Evolutionary conservation across 2,797 vertebrate genomes (phyloP), one percentile per base, ranked within the genome.

Genomic region (Hozukius guyotensis): DNA sequence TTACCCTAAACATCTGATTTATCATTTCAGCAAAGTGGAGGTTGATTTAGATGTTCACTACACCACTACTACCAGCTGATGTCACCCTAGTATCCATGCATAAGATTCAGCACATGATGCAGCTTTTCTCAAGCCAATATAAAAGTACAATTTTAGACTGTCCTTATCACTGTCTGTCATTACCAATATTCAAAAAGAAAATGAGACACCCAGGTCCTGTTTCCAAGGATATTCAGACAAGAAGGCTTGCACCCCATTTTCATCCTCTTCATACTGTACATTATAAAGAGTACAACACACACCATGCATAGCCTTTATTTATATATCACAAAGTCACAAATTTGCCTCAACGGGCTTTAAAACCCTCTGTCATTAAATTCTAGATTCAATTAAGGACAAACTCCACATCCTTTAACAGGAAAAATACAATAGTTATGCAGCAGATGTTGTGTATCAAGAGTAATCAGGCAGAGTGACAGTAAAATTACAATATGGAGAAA

Each of bases 11-110:
- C 22, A 46, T 57, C 49, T 31, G 29, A 29, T 8, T 52, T 22
- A 2, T 57, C 5, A 24, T 27, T 55, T 56, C 9, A 66, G 20
- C 7, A 3, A 29, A 63, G 27, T 20, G 5, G 25, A 80, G 20
- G n/a, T 38, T 38, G 24, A 53, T 38, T 42, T 31, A 57, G 9
- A 38, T 61, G 6, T 76, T 81, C 80, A 81, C 22, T 88, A 74
- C 81, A 59, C 42, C 32, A 25, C 62, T 27, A 1, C 62, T 8
- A 73, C 89, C 87, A 89, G 78, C 9, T 52, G 88, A 80, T 84
- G 91, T 83, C 86, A 70, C 73, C 55, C 42, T 75, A 46, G 10
- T 20, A 74, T 70, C 22, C 8, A 49, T 34, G 22, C 2, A 70
- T 2, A 62, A 61, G 0, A 55, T 18, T n/a, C 56, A 55, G 6